These are phyloP conservation scores for Pseudochirops corinnae DNA, from an alignment of 2,797 vertebrate genomes.

Conservation along the genomic window DNA sequence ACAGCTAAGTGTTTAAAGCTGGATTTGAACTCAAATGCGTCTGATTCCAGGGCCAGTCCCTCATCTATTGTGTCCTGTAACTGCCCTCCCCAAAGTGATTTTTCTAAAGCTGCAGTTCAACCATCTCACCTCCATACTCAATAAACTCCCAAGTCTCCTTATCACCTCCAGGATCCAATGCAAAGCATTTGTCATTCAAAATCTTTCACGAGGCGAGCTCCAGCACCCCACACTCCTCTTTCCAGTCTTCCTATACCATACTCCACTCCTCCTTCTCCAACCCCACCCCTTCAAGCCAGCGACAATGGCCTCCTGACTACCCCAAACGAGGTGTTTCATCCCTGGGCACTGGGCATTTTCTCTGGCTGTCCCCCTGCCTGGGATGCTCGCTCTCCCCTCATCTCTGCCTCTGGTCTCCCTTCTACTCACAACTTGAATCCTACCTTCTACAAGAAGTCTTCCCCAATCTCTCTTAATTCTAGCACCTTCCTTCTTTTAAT, in stretches of 20 bases:
- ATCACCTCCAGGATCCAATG: not conserved
- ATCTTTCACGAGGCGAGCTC: not conserved
- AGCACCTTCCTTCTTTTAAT: not conserved
- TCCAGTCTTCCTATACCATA: not conserved
- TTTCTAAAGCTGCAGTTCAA: not conserved
- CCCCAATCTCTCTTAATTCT: not conserved
- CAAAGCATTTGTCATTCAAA: not conserved
- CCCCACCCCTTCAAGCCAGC: not conserved
- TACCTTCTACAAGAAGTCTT: not conserved
- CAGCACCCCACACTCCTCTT: not conserved
- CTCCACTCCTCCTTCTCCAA: not conserved
- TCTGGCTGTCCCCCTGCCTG: not conserved
- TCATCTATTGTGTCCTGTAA: too few relatives aligned
- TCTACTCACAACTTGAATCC: not conserved
- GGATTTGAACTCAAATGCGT: too few relatives aligned
- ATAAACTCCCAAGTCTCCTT: not conserved
- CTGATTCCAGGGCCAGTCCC: too few relatives aligned
- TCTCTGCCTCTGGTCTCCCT: not conserved
- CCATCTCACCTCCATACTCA: not conserved
- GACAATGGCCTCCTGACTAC: not conserved
- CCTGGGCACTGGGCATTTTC: not conserved
- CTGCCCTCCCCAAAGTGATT: not conserved
- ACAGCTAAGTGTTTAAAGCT: too few relatives aligned
- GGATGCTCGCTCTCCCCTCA: not conserved
- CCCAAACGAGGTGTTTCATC: not conserved